Base-by-base conservation (phyloP, 2,888 invertebrate species). In the Stomorhina lunata region DNA sequence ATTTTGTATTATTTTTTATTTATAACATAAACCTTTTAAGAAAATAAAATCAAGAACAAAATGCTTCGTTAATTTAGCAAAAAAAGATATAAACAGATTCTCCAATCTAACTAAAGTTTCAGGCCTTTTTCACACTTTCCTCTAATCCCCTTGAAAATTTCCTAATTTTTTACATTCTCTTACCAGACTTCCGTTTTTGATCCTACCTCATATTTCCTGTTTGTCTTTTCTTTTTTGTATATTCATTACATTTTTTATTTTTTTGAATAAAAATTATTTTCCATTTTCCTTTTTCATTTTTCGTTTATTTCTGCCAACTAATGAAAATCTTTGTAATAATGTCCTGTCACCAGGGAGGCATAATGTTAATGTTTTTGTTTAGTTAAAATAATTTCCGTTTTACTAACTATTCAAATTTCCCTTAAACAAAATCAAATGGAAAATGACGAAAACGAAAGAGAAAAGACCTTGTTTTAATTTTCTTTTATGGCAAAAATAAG, bases 301-400 rank as follows among this genome's bases (percentile, higher is more conserved):
- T 53, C 25, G 3, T 53, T 50, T 53, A 50, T 40, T 69, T 37
- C n/a, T 55, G 53, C 37, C 17, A 17, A 7, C 15, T 61, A 61
- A 61, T 61, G 25, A 27, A 61, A 40, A 6, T 43, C 48, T 17
- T 43, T 63, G 37, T 59, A 59, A 61, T 40, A 61, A 48, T 53
- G 22, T 5, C 40, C 6, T 50, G 48, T 37, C 68, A 68, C 50
- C 27, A 37, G 53, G 50, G 68, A 5, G 20, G 40, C 37, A 50
- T 25, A 53, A 68, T 55, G 27, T 68, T 68, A 53, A 53, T 40
- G 29, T 45, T 45, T 37, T 53, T 27, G 37, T 55, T 53, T 37
- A 40, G 17, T 55, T 55, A 27, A 55, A 55, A 68, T 68, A 53
- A 68, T 68, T 53, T 55, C 68, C 68, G 68, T 53, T 37, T 48